Conservation (phyloP, 2,113 vertebrate genomes). For the Cricetomys ansorgei region DNA sequence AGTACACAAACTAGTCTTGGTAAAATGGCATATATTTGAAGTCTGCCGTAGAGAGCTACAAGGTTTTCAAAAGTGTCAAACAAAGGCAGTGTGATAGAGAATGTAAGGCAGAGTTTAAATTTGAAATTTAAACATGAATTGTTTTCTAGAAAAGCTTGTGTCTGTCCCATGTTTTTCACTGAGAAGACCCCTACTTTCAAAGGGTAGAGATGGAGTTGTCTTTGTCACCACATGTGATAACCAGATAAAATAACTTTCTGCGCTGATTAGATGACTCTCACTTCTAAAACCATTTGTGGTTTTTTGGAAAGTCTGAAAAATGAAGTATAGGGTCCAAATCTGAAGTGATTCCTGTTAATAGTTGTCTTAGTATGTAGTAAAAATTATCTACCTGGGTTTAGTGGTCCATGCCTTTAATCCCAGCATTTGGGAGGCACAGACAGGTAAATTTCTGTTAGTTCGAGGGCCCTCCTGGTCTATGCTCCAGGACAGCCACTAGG, state of each 20-base stretch:
- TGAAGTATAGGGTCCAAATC: constrained; percentile 54
- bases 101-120: constrained; percentile 74
- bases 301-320: constrained; percentile 48
- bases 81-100: constrained; percentile 68
- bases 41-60: neutral
- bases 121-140: constrained; percentile 61
- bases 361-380: constrained; percentile 59
- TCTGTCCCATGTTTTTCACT: neutral
- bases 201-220: neutral
- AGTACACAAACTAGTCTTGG: constrained; percentile 32
- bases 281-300: neutral
- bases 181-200: neutral
- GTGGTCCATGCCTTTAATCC: neutral
- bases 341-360: constrained; percentile 53
- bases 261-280: neutral
- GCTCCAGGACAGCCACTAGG: neutral
- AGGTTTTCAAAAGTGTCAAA: constrained; percentile 57
- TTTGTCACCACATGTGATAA: neutral
- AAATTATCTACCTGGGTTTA: constrained; percentile 31
- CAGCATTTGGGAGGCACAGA: neutral
- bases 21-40: constrained; percentile 59
- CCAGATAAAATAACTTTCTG: constrained; percentile 33
- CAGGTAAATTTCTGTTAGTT: neutral
- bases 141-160: constrained; percentile 35
- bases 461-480: neutral